Conservation (phyloP, 2,888 invertebrate genomes). For the Sipha maydis region DNA sequence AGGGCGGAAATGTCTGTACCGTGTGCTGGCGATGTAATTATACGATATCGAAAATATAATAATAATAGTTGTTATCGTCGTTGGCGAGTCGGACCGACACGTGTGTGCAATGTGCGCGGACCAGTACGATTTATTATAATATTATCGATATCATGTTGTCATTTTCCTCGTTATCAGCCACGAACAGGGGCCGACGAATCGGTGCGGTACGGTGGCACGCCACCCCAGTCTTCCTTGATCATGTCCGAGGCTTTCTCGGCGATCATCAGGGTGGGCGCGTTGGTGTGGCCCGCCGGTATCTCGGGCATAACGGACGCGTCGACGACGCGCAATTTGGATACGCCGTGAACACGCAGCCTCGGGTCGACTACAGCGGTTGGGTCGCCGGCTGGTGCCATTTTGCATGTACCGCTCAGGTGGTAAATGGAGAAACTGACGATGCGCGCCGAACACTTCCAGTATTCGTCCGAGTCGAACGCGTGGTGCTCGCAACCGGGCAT, state of each 20-base stretch:
- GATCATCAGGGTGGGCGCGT: slow-evolving; percentile 77
- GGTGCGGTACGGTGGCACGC: not conserved
- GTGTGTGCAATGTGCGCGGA: too few species aligned
- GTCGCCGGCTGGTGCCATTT: slow-evolving; percentile 77
- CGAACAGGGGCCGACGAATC: too few species aligned
- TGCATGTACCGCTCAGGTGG: slow-evolving; percentile 77
- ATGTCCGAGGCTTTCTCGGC: slow-evolving; percentile 79
- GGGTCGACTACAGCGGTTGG: slow-evolving; percentile 75
- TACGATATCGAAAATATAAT: too few species aligned
- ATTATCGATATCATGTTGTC: too few species aligned
- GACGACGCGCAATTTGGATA: slow-evolving; percentile 73
- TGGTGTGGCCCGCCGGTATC: slow-evolving; percentile 75
- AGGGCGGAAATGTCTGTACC: too few species aligned
- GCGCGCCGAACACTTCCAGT: slow-evolving; percentile 77
- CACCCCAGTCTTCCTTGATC: slow-evolving; percentile 71
- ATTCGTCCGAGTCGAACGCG: slow-evolving; percentile 70
- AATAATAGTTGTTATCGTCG: too few species aligned
- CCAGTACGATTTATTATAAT: too few species aligned
- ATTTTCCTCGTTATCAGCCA: too few species aligned
- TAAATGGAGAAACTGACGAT: slow-evolving; percentile 74
- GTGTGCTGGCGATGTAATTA: too few species aligned
- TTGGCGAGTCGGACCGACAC: too few species aligned
- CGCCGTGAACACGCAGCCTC: slow-evolving; percentile 71
- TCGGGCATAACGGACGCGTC: slow-evolving; percentile 78
- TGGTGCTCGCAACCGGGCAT: slow-evolving; percentile 71